These are phyloP conservation scores for Ammospiza maritima DNA, from an alignment of 2,797 vertebrate species.

Conservation along the genomic window DNA sequence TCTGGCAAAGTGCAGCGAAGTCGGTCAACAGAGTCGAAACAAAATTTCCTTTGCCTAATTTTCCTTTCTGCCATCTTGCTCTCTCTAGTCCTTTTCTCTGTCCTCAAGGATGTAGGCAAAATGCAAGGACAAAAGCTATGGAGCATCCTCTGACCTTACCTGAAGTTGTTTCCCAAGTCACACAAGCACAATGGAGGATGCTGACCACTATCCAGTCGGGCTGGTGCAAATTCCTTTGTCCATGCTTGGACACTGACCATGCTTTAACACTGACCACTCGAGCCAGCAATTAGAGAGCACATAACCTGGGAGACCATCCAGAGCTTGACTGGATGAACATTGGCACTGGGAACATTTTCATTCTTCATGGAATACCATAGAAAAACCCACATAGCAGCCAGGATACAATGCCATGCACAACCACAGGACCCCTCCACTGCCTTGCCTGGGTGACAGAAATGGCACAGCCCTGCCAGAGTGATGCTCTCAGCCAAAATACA, in stretches of 20 bases:
- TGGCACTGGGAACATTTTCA: neutral
- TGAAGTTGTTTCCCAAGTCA: neutral
- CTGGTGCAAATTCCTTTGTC: neutral
- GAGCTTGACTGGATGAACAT: neutral
- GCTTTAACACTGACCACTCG: too few species aligned
- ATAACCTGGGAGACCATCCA: neutral
- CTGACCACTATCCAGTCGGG: rapidly evolving
- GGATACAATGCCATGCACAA: neutral
- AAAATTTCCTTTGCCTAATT: neutral
- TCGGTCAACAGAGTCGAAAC: neutral
- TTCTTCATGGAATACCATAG: neutral
- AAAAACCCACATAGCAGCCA: rapidly evolving
- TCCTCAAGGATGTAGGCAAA: neutral
- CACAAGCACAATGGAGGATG: too few species aligned
- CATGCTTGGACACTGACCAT: neutral
- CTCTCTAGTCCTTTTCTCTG: neutral
- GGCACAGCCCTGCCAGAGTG: neutral
- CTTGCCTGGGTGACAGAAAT: neutral
- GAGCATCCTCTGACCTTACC: neutral
- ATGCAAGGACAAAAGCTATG: neutral
- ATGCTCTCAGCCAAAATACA: neutral
- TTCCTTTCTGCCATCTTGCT: neutral
- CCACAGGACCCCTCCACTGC: neutral
- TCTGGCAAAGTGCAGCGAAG: neutral
- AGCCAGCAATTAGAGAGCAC: neutral